Evolutionary conservation across 2,888 invertebrate genomes (phyloP).

Genomic region (Acleris holmiana): DNA sequence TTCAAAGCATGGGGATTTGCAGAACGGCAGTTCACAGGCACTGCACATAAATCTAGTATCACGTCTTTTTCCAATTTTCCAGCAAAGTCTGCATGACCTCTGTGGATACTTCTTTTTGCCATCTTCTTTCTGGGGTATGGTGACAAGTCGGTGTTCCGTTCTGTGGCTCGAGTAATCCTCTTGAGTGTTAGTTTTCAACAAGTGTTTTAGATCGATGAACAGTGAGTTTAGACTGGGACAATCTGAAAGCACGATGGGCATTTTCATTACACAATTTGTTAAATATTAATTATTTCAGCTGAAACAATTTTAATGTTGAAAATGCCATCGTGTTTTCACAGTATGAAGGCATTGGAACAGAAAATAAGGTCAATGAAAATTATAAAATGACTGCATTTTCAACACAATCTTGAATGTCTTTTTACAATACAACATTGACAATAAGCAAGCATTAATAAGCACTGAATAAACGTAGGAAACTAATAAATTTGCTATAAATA

Average conservation of each 20-base stretch:
- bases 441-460: conserved; percentile 56
- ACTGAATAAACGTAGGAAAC: conserved; percentile 42
- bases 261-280: conserved; percentile 69
- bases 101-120: conserved; percentile 83
- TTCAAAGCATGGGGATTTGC: conserved; percentile 80
- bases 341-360: conserved; percentile 69
- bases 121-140: conserved; percentile 82
- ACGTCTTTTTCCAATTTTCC: conserved; percentile 77
- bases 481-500: conserved; percentile 29
- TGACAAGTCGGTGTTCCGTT: conserved; percentile 73
- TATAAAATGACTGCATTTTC: conserved; percentile 81
- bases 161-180: conserved; percentile 66
- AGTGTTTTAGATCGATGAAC: conserved; percentile 80
- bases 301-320: conserved; percentile 69
- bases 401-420: conserved; percentile 73
- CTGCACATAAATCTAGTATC: conserved; percentile 81
- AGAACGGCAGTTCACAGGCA: conserved; percentile 78
- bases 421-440: conserved; percentile 43
- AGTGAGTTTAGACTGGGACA: conserved; percentile 77
- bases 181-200: conserved; percentile 60
- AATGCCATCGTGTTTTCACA: conserved; percentile 84
- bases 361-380: conserved; percentile 67
- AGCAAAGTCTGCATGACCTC: conserved; percentile 79
- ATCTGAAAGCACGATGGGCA: conserved; percentile 85
- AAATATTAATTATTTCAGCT: conserved; percentile 46